phyloP scores from a whole-genome alignment of 2,888 invertebrate genomes.

The Nemurella pictetii region DNA sequence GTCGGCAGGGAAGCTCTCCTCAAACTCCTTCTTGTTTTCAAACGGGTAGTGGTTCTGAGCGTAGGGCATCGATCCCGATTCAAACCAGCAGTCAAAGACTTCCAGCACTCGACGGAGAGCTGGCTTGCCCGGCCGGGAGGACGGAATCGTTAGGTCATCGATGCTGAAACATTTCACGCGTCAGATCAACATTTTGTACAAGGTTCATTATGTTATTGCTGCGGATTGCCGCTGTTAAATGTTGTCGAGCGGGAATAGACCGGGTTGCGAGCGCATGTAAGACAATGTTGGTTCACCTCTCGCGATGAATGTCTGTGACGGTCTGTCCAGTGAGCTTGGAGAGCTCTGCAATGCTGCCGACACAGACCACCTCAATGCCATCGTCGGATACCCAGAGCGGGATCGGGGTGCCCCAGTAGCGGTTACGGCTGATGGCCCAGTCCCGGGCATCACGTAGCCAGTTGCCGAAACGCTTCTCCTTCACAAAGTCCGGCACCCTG shows the following conservation, averaged over 20 bases:
- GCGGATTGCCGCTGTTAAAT: too few species aligned
- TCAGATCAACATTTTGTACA: neutral
- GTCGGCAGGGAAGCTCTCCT: constrained; percentile 93
- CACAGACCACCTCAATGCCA: constrained; percentile 89
- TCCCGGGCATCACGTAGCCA: constrained; percentile 97
- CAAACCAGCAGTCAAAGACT: constrained; percentile 99
- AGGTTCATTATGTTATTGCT: too few species aligned
- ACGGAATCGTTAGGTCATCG: constrained; percentile 92
- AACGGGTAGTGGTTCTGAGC: constrained; percentile 97
- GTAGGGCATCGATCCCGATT: constrained; percentile 99
- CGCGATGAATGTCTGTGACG: constrained; percentile 90
- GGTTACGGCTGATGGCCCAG: constrained; percentile 96
- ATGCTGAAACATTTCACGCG: constrained; percentile 65
- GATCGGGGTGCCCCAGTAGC: constrained; percentile 99
- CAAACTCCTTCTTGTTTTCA: constrained; percentile 85
- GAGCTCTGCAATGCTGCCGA: constrained; percentile 92
- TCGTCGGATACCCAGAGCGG: constrained; percentile 95
- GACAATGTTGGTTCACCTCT: constrained; percentile 63
- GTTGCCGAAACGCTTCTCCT: constrained; percentile 97
- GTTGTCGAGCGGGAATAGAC: too few species aligned
- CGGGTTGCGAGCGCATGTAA: too few species aligned
- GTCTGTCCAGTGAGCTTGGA: constrained; percentile 78
- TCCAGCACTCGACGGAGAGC: constrained; percentile 84
- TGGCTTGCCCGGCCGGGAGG: constrained; percentile 77
- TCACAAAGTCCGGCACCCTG: constrained; percentile 93